Conservation (phyloP, 2,113 vertebrate genomes). For the Fukomys damarensis region DNA sequence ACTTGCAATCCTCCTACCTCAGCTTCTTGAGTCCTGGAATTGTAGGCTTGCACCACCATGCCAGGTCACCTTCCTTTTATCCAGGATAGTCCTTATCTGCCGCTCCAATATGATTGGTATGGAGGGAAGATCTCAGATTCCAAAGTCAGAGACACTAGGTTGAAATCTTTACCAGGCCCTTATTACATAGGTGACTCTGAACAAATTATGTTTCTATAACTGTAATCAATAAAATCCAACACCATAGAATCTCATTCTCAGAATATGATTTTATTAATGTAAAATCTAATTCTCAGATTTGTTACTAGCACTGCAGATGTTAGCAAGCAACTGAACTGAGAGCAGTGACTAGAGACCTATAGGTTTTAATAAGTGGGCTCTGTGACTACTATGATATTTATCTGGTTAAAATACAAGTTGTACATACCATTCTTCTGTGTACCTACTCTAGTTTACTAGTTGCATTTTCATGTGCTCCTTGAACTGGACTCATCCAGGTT, state of each 20-base stretch:
- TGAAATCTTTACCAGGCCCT: neutral
- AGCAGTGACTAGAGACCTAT: neutral
- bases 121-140: neutral
- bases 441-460: neutral
- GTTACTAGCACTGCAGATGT: neutral
- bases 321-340: neutral
- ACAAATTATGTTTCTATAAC: neutral
- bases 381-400: neutral
- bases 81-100: neutral
- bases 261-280: neutral
- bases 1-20: neutral
- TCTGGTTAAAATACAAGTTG: neutral
- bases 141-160: neutral
- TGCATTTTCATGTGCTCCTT: neutral
- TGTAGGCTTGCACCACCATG: neutral
- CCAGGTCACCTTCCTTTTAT: neutral
- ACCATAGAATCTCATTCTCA: neutral
- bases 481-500: neutral
- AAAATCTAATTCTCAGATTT: neutral
- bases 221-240: neutral
- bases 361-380: neutral
- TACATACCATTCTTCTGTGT: neutral
- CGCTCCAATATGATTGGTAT: neutral
- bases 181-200: neutral
- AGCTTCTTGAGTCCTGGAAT: neutral